A percentile compares a stretch with the other conserved stretches of the same genome.
Conservation (phyloP, 1,140 invertebrate genomes). For the Solenopsis invicta region DNA sequence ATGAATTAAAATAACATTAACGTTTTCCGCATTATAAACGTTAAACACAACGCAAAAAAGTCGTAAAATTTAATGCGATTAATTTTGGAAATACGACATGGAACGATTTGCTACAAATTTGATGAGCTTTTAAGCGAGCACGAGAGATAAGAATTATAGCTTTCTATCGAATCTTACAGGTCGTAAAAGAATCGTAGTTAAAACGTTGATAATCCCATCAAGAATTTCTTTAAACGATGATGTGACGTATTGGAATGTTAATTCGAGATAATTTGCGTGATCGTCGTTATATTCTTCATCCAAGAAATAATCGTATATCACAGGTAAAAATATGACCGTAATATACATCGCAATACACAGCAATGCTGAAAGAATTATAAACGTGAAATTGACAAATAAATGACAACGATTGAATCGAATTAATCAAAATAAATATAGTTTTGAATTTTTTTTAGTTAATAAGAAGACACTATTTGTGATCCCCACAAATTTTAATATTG, state of each 20-base stretch:
- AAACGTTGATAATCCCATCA: slow-evolving; percentile 72
- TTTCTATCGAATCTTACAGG: slow-evolving; percentile 77
- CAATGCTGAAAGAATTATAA: slow-evolving; percentile 74
- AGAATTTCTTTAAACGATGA: slow-evolving; percentile 82
- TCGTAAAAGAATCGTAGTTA: slow-evolving; percentile 76
- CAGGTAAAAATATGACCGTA: slow-evolving; percentile 78
- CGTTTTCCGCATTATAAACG: too few relatives aligned
- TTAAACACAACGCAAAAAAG: too few relatives aligned
- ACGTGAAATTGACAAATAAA: background rate
- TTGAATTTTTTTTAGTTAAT: too few relatives aligned
- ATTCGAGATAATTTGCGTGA: slow-evolving; percentile 77
- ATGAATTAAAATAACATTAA: too few relatives aligned
- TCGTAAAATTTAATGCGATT: too few relatives aligned
- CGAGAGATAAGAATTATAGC: background rate
- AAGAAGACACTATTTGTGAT: too few relatives aligned
- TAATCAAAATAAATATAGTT: background rate
- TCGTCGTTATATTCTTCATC: slow-evolving; percentile 78
- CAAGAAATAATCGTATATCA: slow-evolving; percentile 79
- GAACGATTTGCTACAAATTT: background rate
- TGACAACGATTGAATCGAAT: background rate
- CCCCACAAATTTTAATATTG: too few relatives aligned
- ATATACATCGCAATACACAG: slow-evolving; percentile 78
- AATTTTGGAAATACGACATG: background rate
- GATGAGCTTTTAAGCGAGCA: background rate
- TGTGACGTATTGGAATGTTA: slow-evolving; percentile 76